These are phyloP conservation scores for Puntigrus tetrazona DNA, from an alignment of 2,113 vertebrate species.

Conservation along the genomic window DNA sequence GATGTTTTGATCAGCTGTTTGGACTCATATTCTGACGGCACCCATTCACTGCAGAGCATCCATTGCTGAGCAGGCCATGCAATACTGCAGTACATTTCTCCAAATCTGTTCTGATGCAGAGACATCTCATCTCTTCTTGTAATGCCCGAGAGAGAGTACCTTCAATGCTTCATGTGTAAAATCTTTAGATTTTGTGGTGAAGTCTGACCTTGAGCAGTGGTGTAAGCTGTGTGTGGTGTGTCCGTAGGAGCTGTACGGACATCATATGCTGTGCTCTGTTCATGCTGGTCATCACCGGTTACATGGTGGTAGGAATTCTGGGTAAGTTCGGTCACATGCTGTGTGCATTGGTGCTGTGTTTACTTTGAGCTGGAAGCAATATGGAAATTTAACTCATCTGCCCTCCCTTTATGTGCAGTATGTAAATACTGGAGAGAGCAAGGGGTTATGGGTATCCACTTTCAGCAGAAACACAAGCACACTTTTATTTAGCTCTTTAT, in stretches of 20 bases:
- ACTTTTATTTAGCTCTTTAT: not conserved
- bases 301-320: constrained; percentile 81
- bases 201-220: not conserved
- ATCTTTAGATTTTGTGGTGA: not conserved
- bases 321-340: constrained; percentile 72
- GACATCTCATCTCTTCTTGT: no score
- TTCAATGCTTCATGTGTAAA: no score
- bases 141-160: no score
- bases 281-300: constrained; percentile 80
- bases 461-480: not conserved
- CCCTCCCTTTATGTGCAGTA: not conserved
- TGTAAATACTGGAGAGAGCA: not conserved
- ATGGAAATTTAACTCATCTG: not conserved
- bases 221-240: not conserved
- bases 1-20: no score
- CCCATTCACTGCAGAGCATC: no score
- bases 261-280: constrained; percentile 86
- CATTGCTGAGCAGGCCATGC: not conserved
- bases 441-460: not conserved
- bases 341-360: not conserved
- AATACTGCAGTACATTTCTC: not conserved
- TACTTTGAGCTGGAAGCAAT: not conserved
- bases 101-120: not conserved
- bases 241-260: constrained; percentile 84
- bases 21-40: no score